A percentile compares a stretch with the other conserved stretches of the same genome.
Conservation (phyloP, 2,888 invertebrate genomes). For the Cheilosia scutellata region DNA sequence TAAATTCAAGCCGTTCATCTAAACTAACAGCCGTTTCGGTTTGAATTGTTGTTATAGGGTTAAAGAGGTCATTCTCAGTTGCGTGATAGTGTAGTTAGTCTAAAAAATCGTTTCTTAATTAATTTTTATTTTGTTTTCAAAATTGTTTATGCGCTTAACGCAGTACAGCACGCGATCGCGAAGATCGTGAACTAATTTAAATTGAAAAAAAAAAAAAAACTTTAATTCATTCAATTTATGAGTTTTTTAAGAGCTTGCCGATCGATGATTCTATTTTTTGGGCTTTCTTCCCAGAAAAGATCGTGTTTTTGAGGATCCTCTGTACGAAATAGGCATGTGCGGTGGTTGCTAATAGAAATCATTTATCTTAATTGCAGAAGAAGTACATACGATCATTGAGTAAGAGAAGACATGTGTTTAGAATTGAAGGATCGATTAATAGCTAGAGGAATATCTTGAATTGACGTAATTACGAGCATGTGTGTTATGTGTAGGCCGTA, state of each 20-base stretch:
- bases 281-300: not conserved
- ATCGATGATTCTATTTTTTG: slow-evolving; percentile 1
- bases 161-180: slow-evolving; percentile 51
- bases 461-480: slow-evolving; percentile 53
- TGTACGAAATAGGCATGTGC: not conserved
- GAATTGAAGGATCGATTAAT: slow-evolving; percentile 58
- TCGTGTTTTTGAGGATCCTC: slow-evolving; percentile 9
- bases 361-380: slow-evolving; percentile 54
- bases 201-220: not conserved
- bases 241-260: slow-evolving; percentile 27
- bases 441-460: slow-evolving; percentile 26
- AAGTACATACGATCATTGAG: slow-evolving; percentile 8
- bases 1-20: slow-evolving; percentile 13
- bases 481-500: not conserved
- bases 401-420: slow-evolving; percentile 51
- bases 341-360: slow-evolving; percentile 47
- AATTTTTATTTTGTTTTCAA: slow-evolving; percentile 27
- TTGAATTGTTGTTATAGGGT: slow-evolving; percentile 3
- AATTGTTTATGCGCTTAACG: slow-evolving; percentile 15
- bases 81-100: slow-evolving; percentile 37
- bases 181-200: slow-evolving; percentile 43
- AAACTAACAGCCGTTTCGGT: slow-evolving; percentile 14
- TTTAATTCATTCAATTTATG: slow-evolving; percentile 49
- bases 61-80: slow-evolving; percentile 42
- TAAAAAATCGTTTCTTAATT: slow-evolving; percentile 24